Evolutionary conservation across 2,888 invertebrate species (phyloP).

Genomic region (Plagiodera versicolora): DNA sequence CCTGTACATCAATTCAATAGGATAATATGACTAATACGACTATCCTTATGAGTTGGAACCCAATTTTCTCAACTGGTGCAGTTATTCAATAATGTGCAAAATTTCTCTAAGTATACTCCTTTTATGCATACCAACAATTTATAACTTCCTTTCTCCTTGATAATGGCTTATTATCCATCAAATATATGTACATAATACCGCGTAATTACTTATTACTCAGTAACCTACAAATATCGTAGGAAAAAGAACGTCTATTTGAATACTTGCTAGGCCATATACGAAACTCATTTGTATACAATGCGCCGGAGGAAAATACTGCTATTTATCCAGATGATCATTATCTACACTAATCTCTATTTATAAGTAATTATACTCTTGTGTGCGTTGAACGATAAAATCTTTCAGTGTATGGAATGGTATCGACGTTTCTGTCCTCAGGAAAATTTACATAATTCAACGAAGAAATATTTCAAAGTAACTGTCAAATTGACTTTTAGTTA

Average conservation of each 20-base stretch:
- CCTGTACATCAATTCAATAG: neutral
- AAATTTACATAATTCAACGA: too few relatives aligned
- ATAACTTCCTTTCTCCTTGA: conserved; percentile 14
- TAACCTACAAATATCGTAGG: conserved; percentile 24
- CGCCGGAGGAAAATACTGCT: conserved; percentile 19
- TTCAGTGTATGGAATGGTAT: conserved; percentile 8
- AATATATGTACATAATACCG: conserved; percentile 22
- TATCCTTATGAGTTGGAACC: neutral
- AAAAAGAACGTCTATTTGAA: conserved; percentile 20
- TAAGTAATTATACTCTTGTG: conserved; percentile 15
- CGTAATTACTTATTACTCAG: conserved; percentile 26
- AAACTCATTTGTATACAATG: conserved; percentile 27
- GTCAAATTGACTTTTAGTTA: too few relatives aligned
- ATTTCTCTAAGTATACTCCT: neutral
- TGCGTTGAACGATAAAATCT: conserved; percentile 15
- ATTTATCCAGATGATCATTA: conserved; percentile 10
- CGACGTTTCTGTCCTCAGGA: too few relatives aligned
- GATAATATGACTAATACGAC: too few relatives aligned
- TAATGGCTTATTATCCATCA: conserved; percentile 21
- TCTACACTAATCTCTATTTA: conserved; percentile 17
- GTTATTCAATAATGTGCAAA: neutral
- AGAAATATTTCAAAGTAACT: too few relatives aligned
- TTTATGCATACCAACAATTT: conserved; percentile 11
- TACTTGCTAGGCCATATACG: conserved; percentile 20
- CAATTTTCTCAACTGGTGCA: neutral